Evolutionary conservation across 2,888 invertebrate genomes (phyloP), one percentile per base, ranked within the genome.

Genomic region (Lycia hirtaria): DNA sequence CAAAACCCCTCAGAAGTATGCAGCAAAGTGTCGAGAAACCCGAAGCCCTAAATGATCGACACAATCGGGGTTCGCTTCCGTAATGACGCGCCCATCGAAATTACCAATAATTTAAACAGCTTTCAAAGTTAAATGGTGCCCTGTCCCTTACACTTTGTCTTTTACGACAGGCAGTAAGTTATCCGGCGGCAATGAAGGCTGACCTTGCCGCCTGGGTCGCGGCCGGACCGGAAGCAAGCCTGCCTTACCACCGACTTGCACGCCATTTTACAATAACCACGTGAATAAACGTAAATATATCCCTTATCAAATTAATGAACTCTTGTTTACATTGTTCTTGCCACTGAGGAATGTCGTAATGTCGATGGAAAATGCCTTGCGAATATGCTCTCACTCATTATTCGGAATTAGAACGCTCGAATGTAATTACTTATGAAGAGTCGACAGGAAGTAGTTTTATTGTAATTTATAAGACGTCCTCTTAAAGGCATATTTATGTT

Each of bases 241-340:
- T 41, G 41, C 68, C 56, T 26, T 33, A 30, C 33, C 20, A 56
- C 66, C 68, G 63, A 73, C 74, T 72, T 69, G 75, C 85, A 85
- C 83, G 85, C 86, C 70, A 84, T 83, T 78, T 77, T 75, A 85
- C 81, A 80, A 79, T 80, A 80, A 72, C 73, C 56, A 24, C 56
- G 37, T 57, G 67, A 75, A 74, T 74, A 73, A 73, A 77, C 73
- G 51, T 56, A 72, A 70, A 70, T 70, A 73, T 73, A 72, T 74
- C 66, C 73, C 61, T 63, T 69, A 78, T 76, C 74, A 76, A 77
- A 81, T 75, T 67, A 72, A 75, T 73, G 62, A 71, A 63, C 58
- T 69, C 72, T 69, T 71, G 72, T 76, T 77, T 70, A 69, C 64
- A 67, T 60, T 67, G 68, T 65, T 59, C 32, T 50, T 56, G 48